phyloP scores from a whole-genome alignment of 2,888 invertebrate species.

The Eristalis tenax region DNA sequence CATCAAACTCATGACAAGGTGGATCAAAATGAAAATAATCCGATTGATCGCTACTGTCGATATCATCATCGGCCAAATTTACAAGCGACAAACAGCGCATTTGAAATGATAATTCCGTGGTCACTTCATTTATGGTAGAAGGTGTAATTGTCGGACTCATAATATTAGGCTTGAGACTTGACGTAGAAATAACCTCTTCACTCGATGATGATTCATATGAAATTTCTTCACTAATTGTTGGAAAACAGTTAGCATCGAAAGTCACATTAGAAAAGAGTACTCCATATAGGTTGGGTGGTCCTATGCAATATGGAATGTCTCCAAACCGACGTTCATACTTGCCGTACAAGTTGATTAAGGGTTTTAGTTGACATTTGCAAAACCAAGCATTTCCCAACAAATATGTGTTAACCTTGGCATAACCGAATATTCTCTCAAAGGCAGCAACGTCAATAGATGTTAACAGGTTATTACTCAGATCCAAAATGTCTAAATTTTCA shows the following conservation, averaged over 20 bases:
- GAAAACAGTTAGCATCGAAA: constrained; percentile 2
- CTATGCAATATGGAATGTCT: constrained; percentile 75
- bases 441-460: constrained; percentile 71
- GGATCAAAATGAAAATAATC: constrained; percentile 74
- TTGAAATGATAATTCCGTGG: constrained; percentile 18
- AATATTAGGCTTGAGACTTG: background rate
- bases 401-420: constrained; percentile 67
- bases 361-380: constrained; percentile 75
- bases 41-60: constrained; percentile 5
- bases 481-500: constrained; percentile 73
- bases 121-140: background rate
- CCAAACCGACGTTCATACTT: constrained; percentile 73
- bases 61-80: background rate
- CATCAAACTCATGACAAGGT: constrained; percentile 75
- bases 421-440: constrained; percentile 65
- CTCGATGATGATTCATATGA: background rate
- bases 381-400: constrained; percentile 76
- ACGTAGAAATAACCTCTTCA: background rate
- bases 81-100: constrained; percentile 40
- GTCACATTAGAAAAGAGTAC: constrained; percentile 66
- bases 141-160: background rate
- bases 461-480: constrained; percentile 76
- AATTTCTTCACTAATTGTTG: background rate
- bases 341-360: constrained; percentile 72
- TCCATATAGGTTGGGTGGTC: constrained; percentile 74